Base-by-base conservation (phyloP, 2,113 vertebrate species). In the Cervus canadensis region DNA sequence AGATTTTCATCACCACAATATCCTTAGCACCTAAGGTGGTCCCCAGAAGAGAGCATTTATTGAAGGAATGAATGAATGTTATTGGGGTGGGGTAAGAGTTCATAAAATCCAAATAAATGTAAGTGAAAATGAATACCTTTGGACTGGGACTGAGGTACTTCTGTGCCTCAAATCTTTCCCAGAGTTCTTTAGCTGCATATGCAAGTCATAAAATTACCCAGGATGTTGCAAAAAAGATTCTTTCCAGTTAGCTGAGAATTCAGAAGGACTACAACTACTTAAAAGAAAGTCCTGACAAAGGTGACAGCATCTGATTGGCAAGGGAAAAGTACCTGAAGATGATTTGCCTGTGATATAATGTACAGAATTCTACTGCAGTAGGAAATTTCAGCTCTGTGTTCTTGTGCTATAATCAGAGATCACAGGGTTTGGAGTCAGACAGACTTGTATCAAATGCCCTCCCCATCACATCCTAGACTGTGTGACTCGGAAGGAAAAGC, bases 51-150 rank as follows among this genome's bases (percentile, higher is more conserved):
- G 7, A 40, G 28, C 15, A n/a, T 85, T 30, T 85, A 52, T 12
- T 62, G 52, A 79, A 67, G 19, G 78, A 82, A 15, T 50, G 52
- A 85, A 89, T 67, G n/a, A 60, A 52, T 21, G n/a, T 33, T 43
- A 45, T 5, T 36, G 16, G 2, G 3, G 30, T 14, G 28, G n/a
- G 4, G 5, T 11, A 3, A 8, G 1, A 11, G 13, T 7, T 76
- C 33, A 28, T 15, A 83, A 28, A 76, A 71, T 2, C 7, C 52
- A 11, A 15, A 16, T 6, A 90, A 57, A 19, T 83, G 25, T 50
- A 33, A 86, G 50, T 56, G 21, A 59, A 85, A 82, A 30, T 9
- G 67, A 93, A 71, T 50, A 52, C 3, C 81, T 91, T 36, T 54
- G 93, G 45, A 5, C 7, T 23, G 36, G 25, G 16, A 48, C 12